Evolutionary conservation across 2,888 invertebrate species (phyloP).

Genomic region (Amblyjoppa fuscipennis): DNA sequence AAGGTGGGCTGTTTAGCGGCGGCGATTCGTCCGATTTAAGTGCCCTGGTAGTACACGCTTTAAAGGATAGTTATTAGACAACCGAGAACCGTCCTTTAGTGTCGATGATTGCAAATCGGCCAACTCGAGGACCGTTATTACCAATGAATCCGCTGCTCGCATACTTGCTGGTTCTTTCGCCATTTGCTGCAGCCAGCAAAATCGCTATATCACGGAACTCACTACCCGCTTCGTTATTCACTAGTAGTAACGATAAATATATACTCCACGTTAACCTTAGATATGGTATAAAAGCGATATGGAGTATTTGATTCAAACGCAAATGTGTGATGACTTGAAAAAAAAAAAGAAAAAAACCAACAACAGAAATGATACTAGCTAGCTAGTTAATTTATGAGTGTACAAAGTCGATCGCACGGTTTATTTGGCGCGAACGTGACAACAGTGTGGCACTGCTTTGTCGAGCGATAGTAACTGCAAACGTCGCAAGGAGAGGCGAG

Average conservation of each 20-base stretch:
- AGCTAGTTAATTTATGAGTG: constrained; percentile 50
- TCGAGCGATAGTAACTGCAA: neutral
- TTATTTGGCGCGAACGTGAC: constrained; percentile 67
- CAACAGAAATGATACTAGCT: neutral
- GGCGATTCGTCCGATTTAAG: constrained; percentile 66
- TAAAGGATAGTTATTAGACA: constrained; percentile 68
- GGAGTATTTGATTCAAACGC: neutral
- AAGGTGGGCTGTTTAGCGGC: constrained; percentile 64
- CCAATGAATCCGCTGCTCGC: constrained; percentile 58
- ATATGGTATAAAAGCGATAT: neutral
- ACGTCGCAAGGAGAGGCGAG: constrained; percentile 7
- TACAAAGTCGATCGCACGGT: constrained; percentile 74
- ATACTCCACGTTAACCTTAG: neutral
- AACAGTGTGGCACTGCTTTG: constrained; percentile 1
- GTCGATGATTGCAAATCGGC: constrained; percentile 70
- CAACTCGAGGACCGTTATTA: constrained; percentile 69
- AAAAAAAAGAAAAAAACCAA: neutral
- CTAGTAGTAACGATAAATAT: constrained; percentile 64
- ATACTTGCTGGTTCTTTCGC: constrained; percentile 28
- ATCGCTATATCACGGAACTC: constrained; percentile 17
- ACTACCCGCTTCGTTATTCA: constrained; percentile 62
- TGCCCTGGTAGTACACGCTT: constrained; percentile 67
- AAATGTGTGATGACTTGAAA: neutral
- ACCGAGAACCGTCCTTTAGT: constrained; percentile 66
- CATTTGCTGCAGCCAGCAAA: constrained; percentile 20